Evolutionary conservation across 2,888 invertebrate genomes (phyloP), one percentile per base, ranked within the genome.

Genomic region (Amitus sp.): DNA sequence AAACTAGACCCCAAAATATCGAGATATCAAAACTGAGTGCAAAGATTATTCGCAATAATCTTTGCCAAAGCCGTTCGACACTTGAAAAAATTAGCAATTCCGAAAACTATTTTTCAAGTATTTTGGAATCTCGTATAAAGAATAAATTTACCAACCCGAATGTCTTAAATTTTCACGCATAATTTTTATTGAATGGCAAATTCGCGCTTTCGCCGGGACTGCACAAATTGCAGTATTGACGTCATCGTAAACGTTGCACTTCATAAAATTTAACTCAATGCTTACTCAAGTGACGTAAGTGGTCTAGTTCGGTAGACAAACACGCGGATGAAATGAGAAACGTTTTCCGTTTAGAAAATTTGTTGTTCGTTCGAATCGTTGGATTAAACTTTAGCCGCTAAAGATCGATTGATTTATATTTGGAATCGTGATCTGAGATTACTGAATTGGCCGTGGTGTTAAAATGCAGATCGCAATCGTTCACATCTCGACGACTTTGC

Each of bases 141-240:
- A 39, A 39, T 18, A 39, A 39, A 39, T 39, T 7, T 13, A 39
- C 10, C 15, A 13, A 4, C 17, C 5, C n/a, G 39, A 13, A 39
- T 13, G 18, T 13, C 39, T 7, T 13, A 5, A 5, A 39, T 13
- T 7, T 34, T 3, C 10, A n/a, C n/a, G 10, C 34, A n/a, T 39
- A 39, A 39, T 5, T 39, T 39, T 39, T 39, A 17, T 17, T 39
- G 39, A 39, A 39, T 39, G 15, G 39, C 39, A 39, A 39, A 7
- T 15, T 7, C 3, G 15, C 3, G 5, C 5, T 15, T 39, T 39
- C 39, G 18, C 39, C 10, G 5, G 2, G 39, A 18, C 18, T 39
- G 15, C 39, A 39, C 13, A 39, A 39, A 5, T 39, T 39, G 3
- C n/a, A 30, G n/a, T n/a, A 30, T 9, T 34, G 10, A 18, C 39